A percentile compares a stretch with the other conserved stretches of the same genome.
Evolutionary conservation across 1,140 invertebrate genomes (phyloP).

Genomic region (Chironomus tepperi): DNA sequence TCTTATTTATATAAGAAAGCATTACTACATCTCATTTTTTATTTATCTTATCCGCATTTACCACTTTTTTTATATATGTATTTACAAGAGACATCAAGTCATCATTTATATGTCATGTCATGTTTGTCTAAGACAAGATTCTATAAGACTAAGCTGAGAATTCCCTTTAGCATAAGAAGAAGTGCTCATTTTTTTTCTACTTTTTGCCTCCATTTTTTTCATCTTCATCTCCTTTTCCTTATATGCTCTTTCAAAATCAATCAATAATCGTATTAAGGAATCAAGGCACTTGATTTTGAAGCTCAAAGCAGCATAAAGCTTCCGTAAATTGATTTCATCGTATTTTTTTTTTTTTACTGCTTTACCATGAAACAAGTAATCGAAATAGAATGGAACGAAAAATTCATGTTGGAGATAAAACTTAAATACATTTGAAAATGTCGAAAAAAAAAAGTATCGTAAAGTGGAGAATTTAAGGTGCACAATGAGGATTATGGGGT

Average conservation of each 20-base stretch:
- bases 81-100: background rate
- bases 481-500: too few species aligned
- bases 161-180: background rate
- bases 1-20: background rate
- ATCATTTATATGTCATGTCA: constrained; percentile 15
- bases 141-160: background rate
- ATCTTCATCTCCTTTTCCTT: background rate
- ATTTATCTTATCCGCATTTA: constrained; percentile 18
- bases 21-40: background rate
- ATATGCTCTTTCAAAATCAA: background rate
- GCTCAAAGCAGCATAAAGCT: background rate
- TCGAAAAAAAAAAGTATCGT: too few species aligned
- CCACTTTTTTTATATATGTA: constrained; percentile 15
- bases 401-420: too few species aligned
- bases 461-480: too few species aligned
- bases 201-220: too few species aligned
- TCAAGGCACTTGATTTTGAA: background rate
- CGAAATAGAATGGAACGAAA: too few species aligned
- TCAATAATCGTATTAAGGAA: constrained; percentile 18
- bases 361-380: background rate
- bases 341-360: constrained; percentile 4
- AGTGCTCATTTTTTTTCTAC: too few species aligned
- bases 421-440: too few species aligned
- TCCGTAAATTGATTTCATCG: constrained; percentile 7
- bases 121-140: constrained; percentile 8